Conservation (phyloP, 2,113 vertebrate species). For the Porphyrio hochstetteri region DNA sequence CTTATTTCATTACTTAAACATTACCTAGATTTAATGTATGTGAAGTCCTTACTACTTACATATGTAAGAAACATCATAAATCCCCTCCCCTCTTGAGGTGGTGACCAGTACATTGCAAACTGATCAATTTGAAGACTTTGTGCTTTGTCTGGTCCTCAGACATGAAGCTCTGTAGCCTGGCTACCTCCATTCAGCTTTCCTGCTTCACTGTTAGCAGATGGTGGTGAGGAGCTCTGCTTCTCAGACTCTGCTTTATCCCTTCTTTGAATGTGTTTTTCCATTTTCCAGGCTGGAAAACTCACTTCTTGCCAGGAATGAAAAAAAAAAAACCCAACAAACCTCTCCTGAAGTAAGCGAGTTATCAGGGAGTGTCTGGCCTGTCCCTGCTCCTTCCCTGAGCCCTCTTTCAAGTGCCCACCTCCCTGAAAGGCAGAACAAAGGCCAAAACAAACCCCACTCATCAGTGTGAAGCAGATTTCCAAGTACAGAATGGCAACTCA, state of each 20-base stretch:
- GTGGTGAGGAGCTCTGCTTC: background rate
- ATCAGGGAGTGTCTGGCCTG: background rate
- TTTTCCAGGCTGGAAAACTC: background rate
- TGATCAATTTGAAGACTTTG: background rate
- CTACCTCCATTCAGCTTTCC: background rate
- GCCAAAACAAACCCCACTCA: background rate
- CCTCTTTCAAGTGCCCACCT: background rate
- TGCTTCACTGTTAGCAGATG: background rate
- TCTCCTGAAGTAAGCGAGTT: background rate
- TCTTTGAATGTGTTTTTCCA: background rate
- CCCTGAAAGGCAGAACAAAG: background rate
- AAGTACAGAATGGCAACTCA: background rate
- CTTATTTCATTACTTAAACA: background rate
- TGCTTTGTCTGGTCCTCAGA: background rate
- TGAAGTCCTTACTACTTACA: background rate
- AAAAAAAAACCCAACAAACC: background rate
- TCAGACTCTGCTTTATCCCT: background rate
- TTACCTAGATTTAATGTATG: background rate
- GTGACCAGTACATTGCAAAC: background rate
- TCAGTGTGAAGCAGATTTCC: background rate
- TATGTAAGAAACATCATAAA: background rate
- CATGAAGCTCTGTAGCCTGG: background rate
- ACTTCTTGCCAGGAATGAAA: background rate
- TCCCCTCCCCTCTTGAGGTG: background rate
- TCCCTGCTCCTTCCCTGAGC: background rate